Conservation (phyloP, 2,888 invertebrate genomes). For the Nymphalis urticae region DNA sequence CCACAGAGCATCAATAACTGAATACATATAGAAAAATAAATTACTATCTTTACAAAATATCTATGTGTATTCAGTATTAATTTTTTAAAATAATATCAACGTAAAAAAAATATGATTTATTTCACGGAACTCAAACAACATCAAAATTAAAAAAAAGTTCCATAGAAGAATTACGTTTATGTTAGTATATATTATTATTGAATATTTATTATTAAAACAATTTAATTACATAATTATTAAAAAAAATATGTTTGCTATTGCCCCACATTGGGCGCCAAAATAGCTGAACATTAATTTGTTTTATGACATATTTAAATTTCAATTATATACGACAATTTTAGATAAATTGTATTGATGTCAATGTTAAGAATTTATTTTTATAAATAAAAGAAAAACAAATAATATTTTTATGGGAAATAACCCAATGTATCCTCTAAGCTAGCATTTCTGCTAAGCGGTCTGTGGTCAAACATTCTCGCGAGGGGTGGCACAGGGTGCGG, state of each 20-base stretch:
- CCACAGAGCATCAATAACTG: slow-evolving; percentile 12
- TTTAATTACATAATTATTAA: not conserved
- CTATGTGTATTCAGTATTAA: slow-evolving; percentile 26
- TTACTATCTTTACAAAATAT: slow-evolving; percentile 25
- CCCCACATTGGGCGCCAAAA: not conserved
- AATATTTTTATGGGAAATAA: slow-evolving; percentile 77
- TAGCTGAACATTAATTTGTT: too few species aligned
- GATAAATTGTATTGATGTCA: not conserved
- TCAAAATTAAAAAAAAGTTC: too few species aligned
- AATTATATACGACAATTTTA: too few species aligned
- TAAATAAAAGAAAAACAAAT: slow-evolving; percentile 14
- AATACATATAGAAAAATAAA: slow-evolving; percentile 24
- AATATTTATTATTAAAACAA: not conserved
- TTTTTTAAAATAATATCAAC: not conserved
- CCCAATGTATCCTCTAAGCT: slow-evolving; percentile 85
- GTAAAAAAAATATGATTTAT: not conserved
- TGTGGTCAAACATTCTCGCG: slow-evolving; percentile 65
- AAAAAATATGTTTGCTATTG: not conserved
- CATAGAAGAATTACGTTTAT: not conserved
- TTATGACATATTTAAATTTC: too few species aligned
- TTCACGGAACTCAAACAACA: too few species aligned
- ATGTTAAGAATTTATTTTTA: not conserved
- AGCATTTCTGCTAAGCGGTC: slow-evolving; percentile 70
- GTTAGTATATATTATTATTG: not conserved
- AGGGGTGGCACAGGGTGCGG: slow-evolving; percentile 52